phyloP scores from a whole-genome alignment of 2,113 vertebrate genomes.

The Calypte anna region DNA sequence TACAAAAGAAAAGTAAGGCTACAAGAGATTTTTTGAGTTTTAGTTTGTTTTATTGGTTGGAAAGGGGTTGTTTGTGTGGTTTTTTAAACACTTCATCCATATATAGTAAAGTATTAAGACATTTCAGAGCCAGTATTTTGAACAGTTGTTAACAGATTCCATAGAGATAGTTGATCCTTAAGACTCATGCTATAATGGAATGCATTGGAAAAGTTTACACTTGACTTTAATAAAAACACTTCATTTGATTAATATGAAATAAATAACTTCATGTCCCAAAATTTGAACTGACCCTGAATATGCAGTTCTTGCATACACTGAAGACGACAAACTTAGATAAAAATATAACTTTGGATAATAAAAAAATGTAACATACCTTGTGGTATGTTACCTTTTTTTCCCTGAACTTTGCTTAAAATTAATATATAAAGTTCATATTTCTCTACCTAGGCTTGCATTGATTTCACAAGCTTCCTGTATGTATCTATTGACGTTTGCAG shows the following conservation, averaged over 20 bases:
- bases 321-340: neutral
- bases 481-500: neutral
- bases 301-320: neutral
- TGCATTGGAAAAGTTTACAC: neutral
- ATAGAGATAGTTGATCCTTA: neutral
- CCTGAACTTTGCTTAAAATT: neutral
- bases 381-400: neutral
- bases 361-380: neutral
- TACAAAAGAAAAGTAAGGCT: neutral
- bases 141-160: neutral
- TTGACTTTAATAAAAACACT: neutral
- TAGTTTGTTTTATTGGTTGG: neutral
- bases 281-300: neutral
- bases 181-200: neutral
- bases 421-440: neutral
- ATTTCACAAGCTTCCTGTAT: neutral
- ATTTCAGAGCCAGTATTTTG: neutral
- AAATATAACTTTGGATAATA: neutral
- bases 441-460: neutral
- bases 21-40: fast-evolving
- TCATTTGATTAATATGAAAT: neutral
- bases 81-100: neutral
- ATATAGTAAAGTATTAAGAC: neutral
- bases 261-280: neutral
- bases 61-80: fast-evolving